phyloP scores from a whole-genome alignment of 92 coral and sea anemone genomes.

The Porites evermanni region DNA sequence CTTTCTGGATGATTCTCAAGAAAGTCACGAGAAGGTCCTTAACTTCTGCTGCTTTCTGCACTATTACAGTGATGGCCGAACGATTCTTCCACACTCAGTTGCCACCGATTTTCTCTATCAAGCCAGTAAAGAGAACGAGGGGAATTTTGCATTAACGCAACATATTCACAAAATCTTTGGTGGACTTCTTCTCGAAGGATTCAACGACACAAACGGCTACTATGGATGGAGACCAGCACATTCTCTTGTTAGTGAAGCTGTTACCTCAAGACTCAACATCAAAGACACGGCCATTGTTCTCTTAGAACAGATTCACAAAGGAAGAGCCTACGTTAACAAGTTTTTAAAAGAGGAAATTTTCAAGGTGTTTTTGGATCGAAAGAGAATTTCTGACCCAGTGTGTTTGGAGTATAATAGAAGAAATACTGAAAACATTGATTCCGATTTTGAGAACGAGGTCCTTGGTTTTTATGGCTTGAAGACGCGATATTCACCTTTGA shows the following conservation, averaged over 20 bases:
- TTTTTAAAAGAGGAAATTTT: constrained; percentile 51
- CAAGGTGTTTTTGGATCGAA: constrained; percentile 49
- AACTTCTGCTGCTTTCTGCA: constrained; percentile 61
- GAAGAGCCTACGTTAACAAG: constrained; percentile 48
- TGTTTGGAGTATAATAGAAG: neutral
- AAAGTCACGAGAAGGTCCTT: constrained; percentile 44
- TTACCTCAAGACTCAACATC: constrained; percentile 34
- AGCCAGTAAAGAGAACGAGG: constrained; percentile 13
- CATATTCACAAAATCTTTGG: constrained; percentile 63
- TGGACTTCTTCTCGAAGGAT: constrained; percentile 70
- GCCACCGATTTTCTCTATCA: constrained; percentile 54
- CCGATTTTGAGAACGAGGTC: constrained; percentile 46
- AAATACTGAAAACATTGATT: constrained; percentile 2
- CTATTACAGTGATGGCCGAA: constrained; percentile 49
- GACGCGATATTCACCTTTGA: constrained; percentile 45
- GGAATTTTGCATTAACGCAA: neutral
- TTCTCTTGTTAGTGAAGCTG: constrained; percentile 70
- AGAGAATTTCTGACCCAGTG: constrained; percentile 48
- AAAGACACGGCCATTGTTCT: constrained; percentile 28
- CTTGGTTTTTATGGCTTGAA: constrained; percentile 45
- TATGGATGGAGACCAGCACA: constrained; percentile 80
- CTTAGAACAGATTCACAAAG: constrained; percentile 25
- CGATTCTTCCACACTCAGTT: constrained; percentile 52
- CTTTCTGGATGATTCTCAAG: neutral
- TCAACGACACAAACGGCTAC: constrained; percentile 54